These are phyloP conservation scores for Battus philenor DNA, from an alignment of 1,140 invertebrate species.

Conservation along the genomic window DNA sequence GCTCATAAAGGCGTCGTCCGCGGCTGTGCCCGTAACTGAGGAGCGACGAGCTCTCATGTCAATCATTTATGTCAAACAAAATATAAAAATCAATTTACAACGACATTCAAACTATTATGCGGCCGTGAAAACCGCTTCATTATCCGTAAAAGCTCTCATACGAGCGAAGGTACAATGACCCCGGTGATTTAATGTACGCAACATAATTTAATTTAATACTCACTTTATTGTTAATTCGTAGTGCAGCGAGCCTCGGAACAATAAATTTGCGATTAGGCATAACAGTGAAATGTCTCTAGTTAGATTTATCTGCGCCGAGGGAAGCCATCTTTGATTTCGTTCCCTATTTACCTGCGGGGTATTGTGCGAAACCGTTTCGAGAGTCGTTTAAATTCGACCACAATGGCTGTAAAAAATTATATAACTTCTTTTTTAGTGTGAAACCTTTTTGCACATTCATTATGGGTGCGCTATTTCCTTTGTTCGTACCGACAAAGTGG, in stretches of 20 bases:
- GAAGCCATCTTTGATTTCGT: constrained; percentile 46
- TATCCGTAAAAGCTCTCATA: constrained; percentile 52
- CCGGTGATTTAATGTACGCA: constrained; percentile 47
- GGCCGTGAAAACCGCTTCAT: constrained; percentile 65
- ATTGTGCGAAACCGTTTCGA: constrained; percentile 37
- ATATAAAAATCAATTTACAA: constrained; percentile 74
- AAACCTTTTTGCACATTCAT: constrained; percentile 52
- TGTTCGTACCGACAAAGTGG: constrained; percentile 36
- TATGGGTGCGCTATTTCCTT: constrained; percentile 40
- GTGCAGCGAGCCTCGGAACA: constrained; percentile 52
- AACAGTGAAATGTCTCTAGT: constrained; percentile 50
- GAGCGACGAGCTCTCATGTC: constrained; percentile 54
- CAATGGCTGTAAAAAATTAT: constrained; percentile 48
- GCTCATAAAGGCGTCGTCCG: constrained; percentile 50
- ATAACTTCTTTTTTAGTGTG: constrained; percentile 45
- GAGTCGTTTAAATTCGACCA: constrained; percentile 63
- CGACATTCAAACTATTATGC: constrained; percentile 55
- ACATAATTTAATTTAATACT: constrained; percentile 53
- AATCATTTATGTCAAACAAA: constrained; percentile 76
- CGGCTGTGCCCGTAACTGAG: constrained; percentile 27
- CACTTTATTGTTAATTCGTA: constrained; percentile 69
- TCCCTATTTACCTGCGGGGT: constrained; percentile 60
- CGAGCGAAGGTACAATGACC: constrained; percentile 35
- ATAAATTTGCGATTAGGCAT: constrained; percentile 75
- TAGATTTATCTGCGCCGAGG: constrained; percentile 52